phyloP scores from a whole-genome alignment of 1,140 invertebrate species.

The Apis mellifera region DNA sequence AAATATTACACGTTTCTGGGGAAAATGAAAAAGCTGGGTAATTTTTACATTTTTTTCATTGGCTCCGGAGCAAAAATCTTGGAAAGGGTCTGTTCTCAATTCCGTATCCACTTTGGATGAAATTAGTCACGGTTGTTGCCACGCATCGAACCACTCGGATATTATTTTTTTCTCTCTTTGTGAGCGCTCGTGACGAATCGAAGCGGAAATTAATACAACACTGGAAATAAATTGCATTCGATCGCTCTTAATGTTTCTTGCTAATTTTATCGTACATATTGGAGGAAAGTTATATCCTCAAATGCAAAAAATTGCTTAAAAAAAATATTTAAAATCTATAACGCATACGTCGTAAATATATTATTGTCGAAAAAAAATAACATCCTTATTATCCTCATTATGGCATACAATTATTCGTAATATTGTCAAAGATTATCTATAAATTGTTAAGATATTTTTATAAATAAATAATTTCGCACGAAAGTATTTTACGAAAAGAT shows the following conservation, averaged over 20 bases:
- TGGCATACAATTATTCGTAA: too few species aligned
- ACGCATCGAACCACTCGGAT: slow-evolving; percentile 63
- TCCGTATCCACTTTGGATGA: slow-evolving; percentile 53
- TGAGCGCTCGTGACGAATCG: slow-evolving; percentile 70
- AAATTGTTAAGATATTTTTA: too few species aligned
- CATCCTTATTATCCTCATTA: too few species aligned
- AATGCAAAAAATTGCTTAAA: neutral
- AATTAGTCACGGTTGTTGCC: slow-evolving; percentile 69
- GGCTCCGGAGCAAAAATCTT: neutral
- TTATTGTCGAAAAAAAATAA: too few species aligned
- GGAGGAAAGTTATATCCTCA: neutral
- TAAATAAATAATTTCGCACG: too few species aligned
- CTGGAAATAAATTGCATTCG: slow-evolving; percentile 49
- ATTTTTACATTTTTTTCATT: slow-evolving; percentile 24
- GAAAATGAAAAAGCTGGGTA: neutral
- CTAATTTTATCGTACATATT: neutral
- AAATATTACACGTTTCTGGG: neutral
- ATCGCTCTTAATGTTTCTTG: neutral
- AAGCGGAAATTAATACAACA: slow-evolving; percentile 75
- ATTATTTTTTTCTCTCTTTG: slow-evolving; percentile 67
- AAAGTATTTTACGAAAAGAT: too few species aligned
- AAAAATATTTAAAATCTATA: neutral
- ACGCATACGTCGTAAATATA: too few species aligned
- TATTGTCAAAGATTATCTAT: too few species aligned
- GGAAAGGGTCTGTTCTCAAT: slow-evolving; percentile 45